These are phyloP conservation scores for Papilio aristodemus DNA, from an alignment of 1,140 invertebrate species.

Conservation along the genomic window DNA sequence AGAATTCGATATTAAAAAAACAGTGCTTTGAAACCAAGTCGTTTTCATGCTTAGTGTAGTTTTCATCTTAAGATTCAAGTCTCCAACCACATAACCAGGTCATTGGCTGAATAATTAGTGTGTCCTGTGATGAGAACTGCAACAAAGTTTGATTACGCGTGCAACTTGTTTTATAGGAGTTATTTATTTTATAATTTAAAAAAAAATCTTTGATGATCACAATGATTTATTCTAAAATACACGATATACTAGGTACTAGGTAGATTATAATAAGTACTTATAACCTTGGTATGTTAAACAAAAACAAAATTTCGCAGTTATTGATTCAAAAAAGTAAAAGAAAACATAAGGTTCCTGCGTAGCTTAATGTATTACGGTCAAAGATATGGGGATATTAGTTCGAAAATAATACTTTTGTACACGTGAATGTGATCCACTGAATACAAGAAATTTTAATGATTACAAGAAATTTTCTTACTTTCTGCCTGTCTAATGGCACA, in stretches of 20 bases:
- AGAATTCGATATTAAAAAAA: too few species aligned
- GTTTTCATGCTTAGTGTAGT: too few species aligned
- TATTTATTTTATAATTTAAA: background rate
- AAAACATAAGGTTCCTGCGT: background rate
- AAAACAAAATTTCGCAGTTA: background rate
- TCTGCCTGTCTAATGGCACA: slow-evolving; percentile 3
- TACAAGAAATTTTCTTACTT: background rate
- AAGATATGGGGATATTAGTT: background rate
- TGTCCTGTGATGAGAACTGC: too few species aligned
- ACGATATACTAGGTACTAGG: background rate
- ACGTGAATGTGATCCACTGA: background rate
- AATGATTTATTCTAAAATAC: slow-evolving; percentile 25
- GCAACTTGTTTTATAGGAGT: background rate
- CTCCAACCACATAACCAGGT: too few species aligned
- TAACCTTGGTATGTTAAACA: background rate
- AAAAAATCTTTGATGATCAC: slow-evolving; percentile 4
- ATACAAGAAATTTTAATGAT: background rate
- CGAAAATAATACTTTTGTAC: background rate
- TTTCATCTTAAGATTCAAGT: too few species aligned
- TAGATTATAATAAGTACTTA: too few species aligned
- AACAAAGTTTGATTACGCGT: too few species aligned
- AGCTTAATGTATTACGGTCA: too few species aligned
- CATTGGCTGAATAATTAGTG: too few species aligned
- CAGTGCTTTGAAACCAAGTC: too few species aligned
- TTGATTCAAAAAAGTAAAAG: too few species aligned